Evolutionary conservation across 2,113 vertebrate genomes (phyloP).

Genomic region (Aegithalos caudatus): DNA sequence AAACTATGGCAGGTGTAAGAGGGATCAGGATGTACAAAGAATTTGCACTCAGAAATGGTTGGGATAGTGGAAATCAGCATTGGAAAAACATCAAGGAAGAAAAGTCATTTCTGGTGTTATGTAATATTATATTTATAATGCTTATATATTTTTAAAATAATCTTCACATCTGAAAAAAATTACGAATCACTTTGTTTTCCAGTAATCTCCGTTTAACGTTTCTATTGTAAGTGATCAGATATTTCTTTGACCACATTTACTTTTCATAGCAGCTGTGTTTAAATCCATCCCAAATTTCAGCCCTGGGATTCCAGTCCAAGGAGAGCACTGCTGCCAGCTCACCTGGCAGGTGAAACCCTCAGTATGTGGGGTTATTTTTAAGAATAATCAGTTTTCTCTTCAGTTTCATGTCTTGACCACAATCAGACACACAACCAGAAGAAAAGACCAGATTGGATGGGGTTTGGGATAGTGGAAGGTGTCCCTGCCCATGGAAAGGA

Average conservation of each 20-base stretch:
- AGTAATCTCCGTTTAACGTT: accelerated
- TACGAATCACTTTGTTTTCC: neutral
- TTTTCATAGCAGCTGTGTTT: neutral
- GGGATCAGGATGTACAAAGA: neutral
- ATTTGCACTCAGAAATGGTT: neutral
- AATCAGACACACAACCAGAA: neutral
- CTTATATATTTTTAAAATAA: neutral
- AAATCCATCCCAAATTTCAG: neutral
- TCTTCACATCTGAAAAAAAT: neutral
- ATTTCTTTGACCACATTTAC: neutral
- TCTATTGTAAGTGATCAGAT: neutral
- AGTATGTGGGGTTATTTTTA: accelerated
- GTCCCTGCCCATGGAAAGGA: neutral
- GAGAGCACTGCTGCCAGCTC: neutral
- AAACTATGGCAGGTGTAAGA: neutral
- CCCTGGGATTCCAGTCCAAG: neutral
- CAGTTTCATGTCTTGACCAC: neutral
- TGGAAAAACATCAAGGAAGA: neutral
- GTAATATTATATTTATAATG: accelerated
- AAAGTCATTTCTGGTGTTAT: neutral
- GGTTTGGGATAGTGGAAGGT: neutral
- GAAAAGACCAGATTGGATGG: neutral
- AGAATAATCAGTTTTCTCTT: neutral
- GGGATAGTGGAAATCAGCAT: neutral
- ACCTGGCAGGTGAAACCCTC: neutral